Conservation (phyloP, 1,140 invertebrate species). For the Cydia amplana region DNA sequence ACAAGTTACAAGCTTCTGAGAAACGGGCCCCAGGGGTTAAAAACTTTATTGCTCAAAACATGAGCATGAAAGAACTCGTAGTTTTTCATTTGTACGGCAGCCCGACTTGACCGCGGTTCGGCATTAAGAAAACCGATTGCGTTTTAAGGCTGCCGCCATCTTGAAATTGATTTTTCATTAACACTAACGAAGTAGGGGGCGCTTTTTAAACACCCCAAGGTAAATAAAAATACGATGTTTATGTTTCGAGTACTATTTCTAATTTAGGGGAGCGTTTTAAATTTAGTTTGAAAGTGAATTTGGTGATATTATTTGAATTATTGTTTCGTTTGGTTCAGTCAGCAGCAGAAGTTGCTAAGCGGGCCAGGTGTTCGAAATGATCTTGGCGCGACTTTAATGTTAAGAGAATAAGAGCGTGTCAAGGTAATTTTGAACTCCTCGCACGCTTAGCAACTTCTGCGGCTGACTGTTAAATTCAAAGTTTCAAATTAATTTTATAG, state of each 20-base stretch:
- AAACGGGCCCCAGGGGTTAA: too few species aligned
- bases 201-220: slow-evolving; percentile 23
- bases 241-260: background rate
- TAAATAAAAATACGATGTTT: slow-evolving; percentile 27
- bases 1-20: too few species aligned
- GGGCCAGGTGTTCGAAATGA: too few species aligned
- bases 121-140: slow-evolving; percentile 37
- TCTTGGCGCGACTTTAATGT: too few species aligned
- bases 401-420: too few species aligned
- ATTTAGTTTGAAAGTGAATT: background rate
- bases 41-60: too few species aligned
- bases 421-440: too few species aligned
- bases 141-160: slow-evolving; percentile 41
- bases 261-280: background rate
- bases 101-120: background rate
- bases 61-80: background rate
- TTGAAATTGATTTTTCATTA: slow-evolving; percentile 41
- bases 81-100: slow-evolving; percentile 3
- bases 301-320: too few species aligned
- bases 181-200: slow-evolving; percentile 28
- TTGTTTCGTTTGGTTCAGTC: background rate
- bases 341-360: too few species aligned
- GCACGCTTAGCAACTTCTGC: too few species aligned
- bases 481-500: background rate
- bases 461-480: too few species aligned